Conservation (phyloP, 2,113 vertebrate genomes). For the Serinus canaria region DNA sequence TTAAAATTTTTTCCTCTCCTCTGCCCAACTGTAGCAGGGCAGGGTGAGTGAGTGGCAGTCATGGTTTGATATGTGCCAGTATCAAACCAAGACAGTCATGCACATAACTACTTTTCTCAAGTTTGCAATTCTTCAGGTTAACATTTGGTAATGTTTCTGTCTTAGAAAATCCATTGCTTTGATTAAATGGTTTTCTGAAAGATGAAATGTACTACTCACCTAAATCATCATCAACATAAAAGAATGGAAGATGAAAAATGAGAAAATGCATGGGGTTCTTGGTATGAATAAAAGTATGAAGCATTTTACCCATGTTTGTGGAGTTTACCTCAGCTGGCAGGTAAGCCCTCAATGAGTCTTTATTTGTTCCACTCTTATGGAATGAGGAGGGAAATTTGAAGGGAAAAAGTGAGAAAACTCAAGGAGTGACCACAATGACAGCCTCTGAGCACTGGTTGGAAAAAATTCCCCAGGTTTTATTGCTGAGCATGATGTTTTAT, state of each 20-base stretch:
- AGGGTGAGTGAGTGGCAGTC: not conserved
- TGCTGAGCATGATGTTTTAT: not conserved
- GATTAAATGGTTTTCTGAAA: not conserved
- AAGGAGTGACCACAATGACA: not conserved
- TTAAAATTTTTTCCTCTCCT: not conserved
- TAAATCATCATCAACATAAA: not conserved
- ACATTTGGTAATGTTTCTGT: not conserved
- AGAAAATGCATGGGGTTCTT: not conserved
- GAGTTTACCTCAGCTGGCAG: not conserved
- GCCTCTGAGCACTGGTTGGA: not conserved
- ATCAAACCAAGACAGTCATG: not conserved
- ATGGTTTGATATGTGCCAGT: not conserved
- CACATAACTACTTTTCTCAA: not conserved
- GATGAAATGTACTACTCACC: not conserved
- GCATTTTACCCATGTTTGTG: not conserved
- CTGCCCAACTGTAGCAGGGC: not conserved
- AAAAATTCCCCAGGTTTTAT: not conserved
- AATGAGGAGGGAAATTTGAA: not conserved
- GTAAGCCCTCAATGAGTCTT: not conserved
- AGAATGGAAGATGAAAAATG: too few species aligned
- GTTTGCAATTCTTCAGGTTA: not conserved
- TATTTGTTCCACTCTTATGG: not conserved
- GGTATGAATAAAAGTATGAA: not conserved
- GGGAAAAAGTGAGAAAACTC: not conserved
- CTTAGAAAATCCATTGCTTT: not conserved